Percentiles rank a stretch among this genome's conserved stretches.
phyloP scores from a whole-genome alignment of 2,888 invertebrate species.

The Zootermopsis nevadensis region DNA sequence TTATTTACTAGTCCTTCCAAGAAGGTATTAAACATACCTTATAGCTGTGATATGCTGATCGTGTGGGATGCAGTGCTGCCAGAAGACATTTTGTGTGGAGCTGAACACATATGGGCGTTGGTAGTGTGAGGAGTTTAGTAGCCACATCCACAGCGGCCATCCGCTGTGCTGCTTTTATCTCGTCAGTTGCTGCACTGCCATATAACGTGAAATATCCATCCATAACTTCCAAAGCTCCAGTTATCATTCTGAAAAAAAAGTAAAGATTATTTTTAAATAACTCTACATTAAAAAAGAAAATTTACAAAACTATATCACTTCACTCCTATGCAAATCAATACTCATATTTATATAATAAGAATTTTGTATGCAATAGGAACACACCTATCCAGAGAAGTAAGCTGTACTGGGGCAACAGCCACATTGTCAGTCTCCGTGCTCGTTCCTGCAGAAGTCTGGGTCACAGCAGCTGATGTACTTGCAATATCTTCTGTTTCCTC shows the following conservation, averaged over 20 bases:
- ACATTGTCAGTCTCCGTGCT: conserved; percentile 62
- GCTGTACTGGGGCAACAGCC: conserved; percentile 62
- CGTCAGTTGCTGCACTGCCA: conserved; percentile 58
- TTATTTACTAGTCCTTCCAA: too few relatives aligned
- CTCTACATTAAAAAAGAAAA: too few relatives aligned
- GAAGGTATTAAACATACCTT: conserved; percentile 69
- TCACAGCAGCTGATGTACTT: conserved; percentile 52
- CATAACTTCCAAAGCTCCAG: conserved; percentile 76
- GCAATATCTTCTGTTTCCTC: conserved; percentile 88
- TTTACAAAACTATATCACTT: too few relatives aligned
- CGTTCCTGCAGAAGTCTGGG: conserved; percentile 56
- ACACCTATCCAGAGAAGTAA: conserved; percentile 72
- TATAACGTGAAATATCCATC: conserved; percentile 77
- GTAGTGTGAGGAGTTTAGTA: conserved; percentile 74
- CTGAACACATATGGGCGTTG: conserved; percentile 78
- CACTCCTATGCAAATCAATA: too few relatives aligned
- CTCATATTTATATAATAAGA: too few relatives aligned
- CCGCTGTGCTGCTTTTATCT: conserved; percentile 65
- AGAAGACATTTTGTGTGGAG: conserved; percentile 85
- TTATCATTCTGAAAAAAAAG: conserved; percentile 68
- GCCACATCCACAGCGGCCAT: conserved; percentile 74
- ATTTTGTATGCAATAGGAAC: not conserved
- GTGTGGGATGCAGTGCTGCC: conserved; percentile 80
- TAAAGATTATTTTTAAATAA: too few relatives aligned
- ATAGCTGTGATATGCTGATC: conserved; percentile 83